Conservation (phyloP, 2,797 vertebrate genomes). For the Enteromius anoplus region DNA sequence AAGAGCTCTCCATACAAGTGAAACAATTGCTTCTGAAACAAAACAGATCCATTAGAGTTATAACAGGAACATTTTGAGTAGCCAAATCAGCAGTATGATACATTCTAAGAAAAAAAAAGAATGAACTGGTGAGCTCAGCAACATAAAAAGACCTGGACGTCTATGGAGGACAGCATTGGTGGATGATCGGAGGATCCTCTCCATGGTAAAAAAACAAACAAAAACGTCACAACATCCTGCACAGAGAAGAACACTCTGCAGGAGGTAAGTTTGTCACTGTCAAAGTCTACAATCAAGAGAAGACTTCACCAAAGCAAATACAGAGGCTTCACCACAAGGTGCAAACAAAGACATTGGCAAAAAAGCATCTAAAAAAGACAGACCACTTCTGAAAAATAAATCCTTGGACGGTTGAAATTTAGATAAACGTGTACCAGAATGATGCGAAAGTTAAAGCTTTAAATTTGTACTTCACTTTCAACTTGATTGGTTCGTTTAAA, state of each 20-base stretch:
- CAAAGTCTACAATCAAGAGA: background rate
- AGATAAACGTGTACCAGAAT: background rate
- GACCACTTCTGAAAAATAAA: too few species aligned
- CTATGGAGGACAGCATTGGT: background rate
- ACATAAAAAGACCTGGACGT: background rate
- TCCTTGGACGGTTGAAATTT: background rate
- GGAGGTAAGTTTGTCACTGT: background rate
- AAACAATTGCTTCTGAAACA: background rate
- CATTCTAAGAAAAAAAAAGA: background rate
- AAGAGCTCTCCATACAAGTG: background rate
- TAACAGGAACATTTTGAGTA: background rate
- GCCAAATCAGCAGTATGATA: background rate
- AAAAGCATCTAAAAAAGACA: too few species aligned
- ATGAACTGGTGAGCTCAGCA: background rate
- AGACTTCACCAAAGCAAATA: background rate
- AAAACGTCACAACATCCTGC: background rate
- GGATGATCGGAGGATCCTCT: background rate
- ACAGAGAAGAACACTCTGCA: background rate
- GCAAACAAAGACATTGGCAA: background rate
- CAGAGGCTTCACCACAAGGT: background rate
- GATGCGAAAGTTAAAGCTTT: too few species aligned
- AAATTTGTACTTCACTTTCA: too few species aligned
- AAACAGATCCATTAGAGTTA: background rate
- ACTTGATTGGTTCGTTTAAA: too few species aligned
- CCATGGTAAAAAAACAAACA: background rate